These are phyloP conservation scores for Trogon melanurus DNA, from an alignment of 2,113 vertebrate species.

Conservation along the genomic window DNA sequence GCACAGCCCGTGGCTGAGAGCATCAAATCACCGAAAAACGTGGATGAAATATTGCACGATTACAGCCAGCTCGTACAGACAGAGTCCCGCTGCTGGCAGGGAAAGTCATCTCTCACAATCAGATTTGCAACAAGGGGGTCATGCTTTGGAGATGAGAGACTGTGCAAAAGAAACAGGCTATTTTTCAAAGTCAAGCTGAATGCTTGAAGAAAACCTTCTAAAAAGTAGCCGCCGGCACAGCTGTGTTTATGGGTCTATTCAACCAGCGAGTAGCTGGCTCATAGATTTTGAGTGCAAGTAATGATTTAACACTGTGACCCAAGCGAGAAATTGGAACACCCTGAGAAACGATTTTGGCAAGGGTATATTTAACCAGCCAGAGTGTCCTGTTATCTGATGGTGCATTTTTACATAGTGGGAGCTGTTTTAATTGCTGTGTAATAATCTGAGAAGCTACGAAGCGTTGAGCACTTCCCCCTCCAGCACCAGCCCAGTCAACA, in stretches of 20 bases:
- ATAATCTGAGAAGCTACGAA: neutral
- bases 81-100: neutral
- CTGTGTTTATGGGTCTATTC: slow-evolving; percentile 7
- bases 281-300: neutral
- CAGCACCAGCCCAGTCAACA: neutral
- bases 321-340: neutral
- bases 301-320: neutral
- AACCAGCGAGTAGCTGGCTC: neutral
- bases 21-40: neutral
- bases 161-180: neutral
- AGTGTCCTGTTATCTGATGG: neutral
- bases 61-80: neutral
- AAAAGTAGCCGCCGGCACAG: neutral
- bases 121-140: neutral
- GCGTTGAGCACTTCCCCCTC: neutral
- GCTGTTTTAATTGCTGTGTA: neutral
- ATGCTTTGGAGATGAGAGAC: neutral
- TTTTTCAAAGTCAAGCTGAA: neutral
- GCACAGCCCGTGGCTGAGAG: neutral
- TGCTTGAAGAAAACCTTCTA: neutral
- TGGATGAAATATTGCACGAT: neutral
- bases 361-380: neutral
- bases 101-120: neutral
- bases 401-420: neutral
- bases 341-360: neutral